Percentiles rank a stretch among this genome's conserved stretches.
These are phyloP conservation scores for Lepidothrix coronata DNA, from an alignment of 2,113 vertebrate species.

Conservation along the genomic window DNA sequence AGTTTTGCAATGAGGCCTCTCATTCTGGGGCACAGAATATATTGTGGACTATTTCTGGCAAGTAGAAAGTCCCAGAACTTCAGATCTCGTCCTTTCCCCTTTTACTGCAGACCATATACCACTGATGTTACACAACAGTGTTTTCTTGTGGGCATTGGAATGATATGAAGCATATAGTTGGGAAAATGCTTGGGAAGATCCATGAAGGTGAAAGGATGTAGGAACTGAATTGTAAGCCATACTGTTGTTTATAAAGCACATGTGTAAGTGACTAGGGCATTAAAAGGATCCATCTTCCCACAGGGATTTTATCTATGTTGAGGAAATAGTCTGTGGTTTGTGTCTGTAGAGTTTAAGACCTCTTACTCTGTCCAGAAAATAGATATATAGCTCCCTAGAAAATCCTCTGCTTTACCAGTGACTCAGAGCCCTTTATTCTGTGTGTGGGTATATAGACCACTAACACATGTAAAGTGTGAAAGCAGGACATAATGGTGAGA, in stretches of 20 bases:
- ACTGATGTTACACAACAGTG: not conserved
- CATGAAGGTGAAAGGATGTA: not conserved
- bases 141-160: not conserved
- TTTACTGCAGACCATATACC: not conserved
- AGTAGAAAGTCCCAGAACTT: not conserved
- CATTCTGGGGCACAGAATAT: not conserved
- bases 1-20: not conserved
- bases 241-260: not conserved
- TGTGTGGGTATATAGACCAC: not conserved
- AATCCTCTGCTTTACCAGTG: not conserved
- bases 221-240: not conserved
- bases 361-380: not conserved
- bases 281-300: not conserved
- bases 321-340: not conserved
- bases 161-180: not conserved
- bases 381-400: not conserved
- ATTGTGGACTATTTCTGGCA: not conserved
- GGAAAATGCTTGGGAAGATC: not conserved
- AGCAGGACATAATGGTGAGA: not conserved
- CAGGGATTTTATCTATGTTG: not conserved
- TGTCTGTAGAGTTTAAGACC: not conserved
- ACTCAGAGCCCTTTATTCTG: not conserved
- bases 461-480: not conserved
- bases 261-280: not conserved
- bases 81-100: not conserved